Percentiles rank a stretch among this genome's conserved stretches.
phyloP scores from a whole-genome alignment of 2,113 vertebrate species.

The Bucco capensis region DNA sequence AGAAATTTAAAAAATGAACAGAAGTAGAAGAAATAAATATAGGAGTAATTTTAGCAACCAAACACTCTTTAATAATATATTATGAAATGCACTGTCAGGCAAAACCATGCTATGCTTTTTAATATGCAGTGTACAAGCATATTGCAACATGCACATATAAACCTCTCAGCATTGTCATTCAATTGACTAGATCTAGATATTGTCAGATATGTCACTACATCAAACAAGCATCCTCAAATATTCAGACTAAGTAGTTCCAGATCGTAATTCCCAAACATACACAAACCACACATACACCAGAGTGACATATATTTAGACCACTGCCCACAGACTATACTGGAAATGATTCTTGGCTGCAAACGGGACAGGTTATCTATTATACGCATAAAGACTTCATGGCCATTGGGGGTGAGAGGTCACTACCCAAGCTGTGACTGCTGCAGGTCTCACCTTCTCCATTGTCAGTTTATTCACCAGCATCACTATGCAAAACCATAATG shows the following conservation, averaged over 20 bases:
- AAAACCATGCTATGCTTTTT: not conserved
- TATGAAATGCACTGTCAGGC: not conserved
- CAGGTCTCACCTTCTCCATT: not conserved
- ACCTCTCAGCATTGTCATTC: not conserved
- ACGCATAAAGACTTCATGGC: rapidly evolving
- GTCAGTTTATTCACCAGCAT: not conserved
- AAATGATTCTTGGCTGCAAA: not conserved
- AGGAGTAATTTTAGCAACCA: not conserved
- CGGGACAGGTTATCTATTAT: not conserved
- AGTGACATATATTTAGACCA: not conserved
- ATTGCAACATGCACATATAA: not conserved
- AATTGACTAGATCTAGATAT: not conserved
- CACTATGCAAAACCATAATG: not conserved
- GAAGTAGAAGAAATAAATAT: not conserved
- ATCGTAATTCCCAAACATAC: not conserved
- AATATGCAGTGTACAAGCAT: not conserved
- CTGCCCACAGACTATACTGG: not conserved
- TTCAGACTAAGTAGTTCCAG: not conserved
- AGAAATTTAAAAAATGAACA: not conserved
- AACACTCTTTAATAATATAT: too few species aligned
- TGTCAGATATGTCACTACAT: not conserved
- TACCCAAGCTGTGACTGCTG: not conserved
- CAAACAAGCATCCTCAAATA: not conserved
- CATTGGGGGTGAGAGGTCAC: not conserved
- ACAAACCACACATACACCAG: too few species aligned